Base-by-base conservation (phyloP, 2,797 vertebrate species). In the Galaxias olidus region DNA sequence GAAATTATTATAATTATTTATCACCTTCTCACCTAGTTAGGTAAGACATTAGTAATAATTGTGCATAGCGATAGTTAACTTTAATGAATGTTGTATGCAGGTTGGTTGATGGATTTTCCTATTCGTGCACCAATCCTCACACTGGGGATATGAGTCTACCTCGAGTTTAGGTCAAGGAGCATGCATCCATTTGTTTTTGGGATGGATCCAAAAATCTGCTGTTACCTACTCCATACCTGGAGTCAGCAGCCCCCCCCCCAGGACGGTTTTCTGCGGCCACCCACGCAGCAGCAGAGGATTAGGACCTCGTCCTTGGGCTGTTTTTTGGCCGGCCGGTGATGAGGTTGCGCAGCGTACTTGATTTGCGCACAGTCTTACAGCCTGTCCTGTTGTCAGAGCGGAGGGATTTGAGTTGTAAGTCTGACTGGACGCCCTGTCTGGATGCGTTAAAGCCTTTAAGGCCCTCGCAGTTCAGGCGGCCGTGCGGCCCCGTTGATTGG, bases 371-470 rank as follows among this genome's bases (percentile, higher is more conserved):
- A 43, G 70, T 56, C 53, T 77, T 17, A 64, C 66, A 63, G 20
- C 5, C 47, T 59, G 50, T 71, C 72, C 61, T 48, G 48, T 51
- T 67, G 72, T 68, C 59, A 43, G 66, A 71, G 61, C 69, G 8
- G 51, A n/a, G 41, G 70, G 76, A 81, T 84, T 82, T 77, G 60
- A 66, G 69, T 74, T 56, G 72, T 78, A 68, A 82, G 67, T 79
- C 64, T 40, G 20, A 1, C 6, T 30, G 30, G 30, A 30, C 30
- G 30, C 30, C 30, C 43, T 8, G 56, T 44, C 66, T 60, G 48
- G 51, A 59, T 19, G 63, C 59, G 54, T 50, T 44, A 56, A 66
- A 73, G 68, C 42, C 51, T 66, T 7, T 18, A 10, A 42, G 18
- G 18, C 46, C 10, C 30, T 30, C 6, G n/a, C 6, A 6, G 30